Percentiles rank a stretch among this genome's conserved stretches.
phyloP scores from a whole-genome alignment of 2,113 vertebrate species.

The human region DNA sequence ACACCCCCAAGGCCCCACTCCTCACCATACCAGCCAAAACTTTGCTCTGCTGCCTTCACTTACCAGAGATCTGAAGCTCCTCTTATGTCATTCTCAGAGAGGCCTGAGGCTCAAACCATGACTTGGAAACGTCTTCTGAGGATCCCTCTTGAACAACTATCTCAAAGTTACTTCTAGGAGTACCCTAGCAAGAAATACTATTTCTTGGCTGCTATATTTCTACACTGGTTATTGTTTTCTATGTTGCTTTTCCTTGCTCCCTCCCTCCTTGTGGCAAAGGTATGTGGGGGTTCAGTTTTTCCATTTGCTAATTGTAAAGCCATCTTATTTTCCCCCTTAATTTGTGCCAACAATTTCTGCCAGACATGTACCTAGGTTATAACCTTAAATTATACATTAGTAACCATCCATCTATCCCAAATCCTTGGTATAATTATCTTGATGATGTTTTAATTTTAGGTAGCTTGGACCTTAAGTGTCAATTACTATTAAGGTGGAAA shows the following conservation, averaged over 20 bases:
- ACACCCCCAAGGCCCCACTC: too few species aligned
- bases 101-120: not conserved
- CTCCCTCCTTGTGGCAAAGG: not conserved
- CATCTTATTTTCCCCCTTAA: not conserved
- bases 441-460: conserved; percentile 1
- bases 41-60: not conserved
- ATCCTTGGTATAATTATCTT: not conserved
- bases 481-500: not conserved
- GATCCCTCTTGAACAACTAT: not conserved
- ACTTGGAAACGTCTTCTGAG: not conserved
- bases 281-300: not conserved
- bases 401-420: not conserved
- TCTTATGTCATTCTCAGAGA: not conserved
- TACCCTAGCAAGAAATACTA: not conserved
- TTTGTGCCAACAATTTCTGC: conserved; percentile 17
- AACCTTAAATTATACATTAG: not conserved
- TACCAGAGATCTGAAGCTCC: not conserved
- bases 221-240: not conserved
- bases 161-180: not conserved
- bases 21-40: rapidly evolving
- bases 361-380: not conserved
- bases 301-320: conserved; percentile 14
- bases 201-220: not conserved
- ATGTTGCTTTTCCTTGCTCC: not conserved
- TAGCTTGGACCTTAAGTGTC: not conserved